A percentile compares a stretch with the other conserved stretches of the same genome.
phyloP scores from a whole-genome alignment of 2,797 vertebrate genomes.

The Poeciliopsis paucimaculata region DNA sequence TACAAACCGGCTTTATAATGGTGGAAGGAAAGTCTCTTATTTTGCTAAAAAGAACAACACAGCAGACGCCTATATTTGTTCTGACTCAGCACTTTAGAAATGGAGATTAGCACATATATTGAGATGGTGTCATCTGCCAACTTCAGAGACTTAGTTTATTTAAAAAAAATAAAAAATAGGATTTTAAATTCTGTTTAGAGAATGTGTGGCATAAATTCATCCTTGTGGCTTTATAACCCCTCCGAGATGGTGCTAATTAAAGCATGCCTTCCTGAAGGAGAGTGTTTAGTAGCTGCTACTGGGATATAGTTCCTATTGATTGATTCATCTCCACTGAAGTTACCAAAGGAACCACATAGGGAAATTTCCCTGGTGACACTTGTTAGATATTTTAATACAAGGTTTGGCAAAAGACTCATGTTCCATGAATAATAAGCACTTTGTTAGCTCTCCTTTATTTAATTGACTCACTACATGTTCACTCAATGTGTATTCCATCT shows the following conservation, averaged over 20 bases:
- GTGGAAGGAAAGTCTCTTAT: neutral
- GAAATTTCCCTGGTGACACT: neutral
- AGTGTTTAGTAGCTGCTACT: neutral
- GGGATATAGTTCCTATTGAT: neutral
- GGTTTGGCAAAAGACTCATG: neutral
- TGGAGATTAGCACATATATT: neutral
- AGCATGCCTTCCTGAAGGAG: neutral
- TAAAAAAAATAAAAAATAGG: neutral
- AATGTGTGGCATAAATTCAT: neutral
- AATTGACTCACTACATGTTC: neutral
- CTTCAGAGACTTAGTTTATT: neutral
- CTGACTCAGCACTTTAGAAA: neutral
- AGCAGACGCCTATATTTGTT: neutral
- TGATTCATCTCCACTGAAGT: neutral
- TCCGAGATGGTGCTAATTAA: neutral
- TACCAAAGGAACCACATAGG: neutral
- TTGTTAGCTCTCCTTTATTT: neutral
- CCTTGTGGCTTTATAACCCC: neutral
- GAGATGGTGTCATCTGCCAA: neutral
- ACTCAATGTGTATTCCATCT: neutral
- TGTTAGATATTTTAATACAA: neutral
- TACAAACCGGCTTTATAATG: neutral
- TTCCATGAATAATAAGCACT: constrained; percentile 4
- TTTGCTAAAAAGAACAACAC: neutral
- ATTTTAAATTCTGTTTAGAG: neutral